Evolutionary conservation across 2,888 invertebrate genomes (phyloP).

Genomic region (Psylliodes chrysocephalus): DNA sequence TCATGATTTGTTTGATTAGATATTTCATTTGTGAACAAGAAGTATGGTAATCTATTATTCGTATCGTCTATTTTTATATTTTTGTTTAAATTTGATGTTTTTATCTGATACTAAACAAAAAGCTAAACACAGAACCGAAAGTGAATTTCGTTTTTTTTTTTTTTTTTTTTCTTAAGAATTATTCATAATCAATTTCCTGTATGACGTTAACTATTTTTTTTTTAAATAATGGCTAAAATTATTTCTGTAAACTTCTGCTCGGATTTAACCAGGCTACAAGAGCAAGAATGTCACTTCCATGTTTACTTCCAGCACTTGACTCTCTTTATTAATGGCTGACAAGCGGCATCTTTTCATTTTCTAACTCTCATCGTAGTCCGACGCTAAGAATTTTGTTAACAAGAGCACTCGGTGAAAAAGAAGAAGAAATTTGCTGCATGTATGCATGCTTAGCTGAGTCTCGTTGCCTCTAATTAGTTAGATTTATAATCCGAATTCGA

Average conservation of each 20-base stretch:
- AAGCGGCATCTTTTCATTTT: conserved; percentile 18
- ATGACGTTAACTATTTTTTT: no score
- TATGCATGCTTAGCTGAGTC: neutral
- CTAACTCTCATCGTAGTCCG: conserved; percentile 13
- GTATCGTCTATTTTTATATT: no score
- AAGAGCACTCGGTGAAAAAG: neutral
- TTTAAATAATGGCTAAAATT: no score
- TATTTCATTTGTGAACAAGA: no score
- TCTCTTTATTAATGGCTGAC: conserved; percentile 18
- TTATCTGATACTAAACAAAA: no score
- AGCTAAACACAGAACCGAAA: no score
- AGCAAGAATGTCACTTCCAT: conserved; percentile 22
- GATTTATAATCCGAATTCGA: neutral
- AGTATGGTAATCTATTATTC: no score
- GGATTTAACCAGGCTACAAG: conserved; percentile 5
- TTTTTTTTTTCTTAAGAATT: no score
- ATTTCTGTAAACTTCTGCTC: conserved; percentile 1
- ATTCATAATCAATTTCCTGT: no score
- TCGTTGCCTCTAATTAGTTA: neutral
- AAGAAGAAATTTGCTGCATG: neutral
- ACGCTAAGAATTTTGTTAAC: conserved; percentile 24
- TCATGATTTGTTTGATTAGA: no score
- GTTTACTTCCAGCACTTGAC: conserved; percentile 19
- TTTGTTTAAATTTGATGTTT: no score
- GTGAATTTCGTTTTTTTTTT: no score